phyloP scores from a whole-genome alignment of 2,113 vertebrate species.

The Hippopotamus amphibius region DNA sequence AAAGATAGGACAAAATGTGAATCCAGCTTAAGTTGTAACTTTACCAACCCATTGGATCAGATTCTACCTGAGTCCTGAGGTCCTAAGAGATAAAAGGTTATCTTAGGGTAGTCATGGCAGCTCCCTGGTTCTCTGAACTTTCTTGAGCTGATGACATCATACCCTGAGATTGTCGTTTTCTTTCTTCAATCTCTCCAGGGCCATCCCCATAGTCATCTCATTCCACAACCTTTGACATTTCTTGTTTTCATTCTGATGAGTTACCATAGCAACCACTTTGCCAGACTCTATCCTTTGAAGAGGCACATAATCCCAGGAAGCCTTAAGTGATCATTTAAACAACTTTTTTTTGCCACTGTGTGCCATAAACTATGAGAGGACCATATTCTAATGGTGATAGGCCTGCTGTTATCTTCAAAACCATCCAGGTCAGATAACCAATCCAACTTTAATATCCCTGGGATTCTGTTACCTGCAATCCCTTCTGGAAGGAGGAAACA shows the following conservation, averaged over 20 bases:
- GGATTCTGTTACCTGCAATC: not conserved
- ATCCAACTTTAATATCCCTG: not conserved
- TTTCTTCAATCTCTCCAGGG: conserved; percentile 1
- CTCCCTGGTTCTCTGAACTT: not conserved
- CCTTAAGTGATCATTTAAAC: not conserved
- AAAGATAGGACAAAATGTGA: not conserved
- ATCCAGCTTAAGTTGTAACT: not conserved
- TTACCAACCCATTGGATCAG: not conserved
- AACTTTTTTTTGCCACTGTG: not conserved
- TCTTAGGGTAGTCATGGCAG: not conserved
- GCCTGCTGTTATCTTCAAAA: not conserved
- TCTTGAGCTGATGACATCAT: not conserved
- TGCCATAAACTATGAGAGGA: not conserved
- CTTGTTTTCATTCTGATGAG: not conserved
- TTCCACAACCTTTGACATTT: not conserved
- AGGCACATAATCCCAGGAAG: not conserved
- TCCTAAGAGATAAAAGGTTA: not conserved
- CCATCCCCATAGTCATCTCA: too few species aligned
- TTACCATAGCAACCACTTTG: not conserved
- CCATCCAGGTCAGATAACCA: not conserved
- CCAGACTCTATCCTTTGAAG: not conserved
- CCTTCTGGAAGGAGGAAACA: not conserved
- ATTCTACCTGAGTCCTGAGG: not conserved
- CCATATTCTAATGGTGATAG: not conserved
- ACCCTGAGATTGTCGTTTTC: not conserved